Evolutionary conservation across 2,797 vertebrate genomes (phyloP).

Genomic region (Enteromius radiatus): DNA sequence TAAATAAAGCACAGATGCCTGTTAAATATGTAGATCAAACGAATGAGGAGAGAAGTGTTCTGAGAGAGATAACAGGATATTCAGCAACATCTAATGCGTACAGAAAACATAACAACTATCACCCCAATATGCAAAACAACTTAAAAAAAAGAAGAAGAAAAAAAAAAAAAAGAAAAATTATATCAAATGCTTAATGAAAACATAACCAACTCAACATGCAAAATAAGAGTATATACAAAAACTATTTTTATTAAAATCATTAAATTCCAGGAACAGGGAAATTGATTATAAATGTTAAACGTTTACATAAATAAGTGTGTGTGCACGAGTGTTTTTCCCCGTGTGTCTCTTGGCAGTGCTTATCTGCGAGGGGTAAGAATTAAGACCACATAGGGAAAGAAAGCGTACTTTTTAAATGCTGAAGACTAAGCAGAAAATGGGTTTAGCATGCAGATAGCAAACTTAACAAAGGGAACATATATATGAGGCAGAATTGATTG

Average conservation of each 20-base stretch:
- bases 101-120: constrained; percentile 25
- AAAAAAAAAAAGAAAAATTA: constrained; percentile 41
- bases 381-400: constrained; percentile 86
- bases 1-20: constrained; percentile 59
- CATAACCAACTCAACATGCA: constrained; percentile 21
- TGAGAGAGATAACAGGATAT: constrained; percentile 69
- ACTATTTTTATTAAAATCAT: constrained; percentile 70
- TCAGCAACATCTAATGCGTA: constrained; percentile 46
- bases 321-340: constrained; percentile 60
- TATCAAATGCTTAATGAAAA: constrained; percentile 41
- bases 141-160: constrained; percentile 38
- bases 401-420: constrained; percentile 84
- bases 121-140: constrained; percentile 35
- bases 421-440: constrained; percentile 95
- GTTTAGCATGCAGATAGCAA: constrained; percentile 88
- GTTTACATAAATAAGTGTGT: constrained; percentile 70
- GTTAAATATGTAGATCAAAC: constrained; percentile 65
- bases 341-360: constrained; percentile 74
- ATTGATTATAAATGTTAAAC: constrained; percentile 80
- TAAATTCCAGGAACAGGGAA: constrained; percentile 66
- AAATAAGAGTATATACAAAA: constrained; percentile 57
- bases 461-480: constrained; percentile 88
- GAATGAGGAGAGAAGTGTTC: constrained; percentile 63
- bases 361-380: constrained; percentile 79
- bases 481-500: constrained; percentile 90